Base-by-base conservation (phyloP, 2,113 vertebrate genomes). In the Ascaphus truei region DNA sequence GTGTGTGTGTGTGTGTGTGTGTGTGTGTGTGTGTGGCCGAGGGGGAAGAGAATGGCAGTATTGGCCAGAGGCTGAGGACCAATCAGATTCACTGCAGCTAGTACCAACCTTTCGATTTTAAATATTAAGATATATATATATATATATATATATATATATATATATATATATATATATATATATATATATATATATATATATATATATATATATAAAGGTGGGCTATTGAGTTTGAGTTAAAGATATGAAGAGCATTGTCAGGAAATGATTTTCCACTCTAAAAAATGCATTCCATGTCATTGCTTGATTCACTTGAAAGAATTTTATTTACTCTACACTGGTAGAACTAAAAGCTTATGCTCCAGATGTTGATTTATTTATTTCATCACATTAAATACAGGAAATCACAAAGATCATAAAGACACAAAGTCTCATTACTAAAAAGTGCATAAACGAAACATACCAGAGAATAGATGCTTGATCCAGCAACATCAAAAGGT, bases 401-500 rank as follows among this genome's bases (percentile, higher is more conserved):
- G 75, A 86, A 82, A 80, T 82, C 47, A 83, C 79, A 76, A 75
- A 76, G 64, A 75, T 76, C 76, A 78, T 75, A 82, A 81, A 83
- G 80, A 73, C 75, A 76, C 69, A 75, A 76, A 64, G 47, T 74
- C 75, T 85, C 75, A 80, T 81, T 82, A 87, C 84, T 78, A 81
- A 79, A 77, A 81, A 78, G 48, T 81, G 83, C 76, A 74, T 74
- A 80, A 81, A 83, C 62, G 77, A 75, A 84, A 77, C 76, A 81
- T 79, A 79, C 72, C 58, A 79, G 72, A 47, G 78, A 64, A 82
- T 76, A 63, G 66, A 81, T 77, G 61, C 67, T 80, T 82, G 74
- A 82, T 83, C 74, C 74, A 72, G 53, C 43, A 81, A 85, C 79
- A 83, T 86, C 81, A 88, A 86, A 87, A 85, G 79, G 64, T 78